These are phyloP conservation scores for Amblyraja radiata DNA, from an alignment of 2,797 vertebrate species.

Conservation along the genomic window DNA sequence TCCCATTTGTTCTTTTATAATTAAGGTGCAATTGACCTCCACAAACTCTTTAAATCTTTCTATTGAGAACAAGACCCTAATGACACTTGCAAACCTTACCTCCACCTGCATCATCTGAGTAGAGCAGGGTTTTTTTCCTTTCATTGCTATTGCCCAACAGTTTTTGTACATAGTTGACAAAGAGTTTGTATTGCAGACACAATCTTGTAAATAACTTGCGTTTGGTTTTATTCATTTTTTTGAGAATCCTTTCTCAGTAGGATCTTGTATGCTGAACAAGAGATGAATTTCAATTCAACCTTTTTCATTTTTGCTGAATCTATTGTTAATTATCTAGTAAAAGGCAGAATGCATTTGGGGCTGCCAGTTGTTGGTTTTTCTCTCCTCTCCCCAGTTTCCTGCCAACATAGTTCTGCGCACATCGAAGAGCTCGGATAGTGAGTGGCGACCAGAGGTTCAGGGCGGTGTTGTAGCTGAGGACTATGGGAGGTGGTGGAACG, in stretches of 20 bases:
- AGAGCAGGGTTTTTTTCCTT: too few relatives aligned
- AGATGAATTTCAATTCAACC: neutral
- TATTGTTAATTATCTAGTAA: neutral
- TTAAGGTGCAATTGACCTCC: neutral
- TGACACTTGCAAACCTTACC: too few relatives aligned
- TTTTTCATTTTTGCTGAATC: neutral
- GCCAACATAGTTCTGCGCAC: neutral
- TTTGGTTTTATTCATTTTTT: neutral
- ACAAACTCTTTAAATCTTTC: neutral
- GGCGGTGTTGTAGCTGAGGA: neutral
- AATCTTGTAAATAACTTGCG: neutral
- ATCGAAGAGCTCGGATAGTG: too few relatives aligned
- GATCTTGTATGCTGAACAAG: neutral
- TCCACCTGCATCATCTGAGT: too few relatives aligned
- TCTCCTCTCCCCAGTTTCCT: neutral
- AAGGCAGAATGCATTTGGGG: neutral
- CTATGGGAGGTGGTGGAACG: neutral
- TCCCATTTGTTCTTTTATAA: neutral
- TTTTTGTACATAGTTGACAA: neutral
- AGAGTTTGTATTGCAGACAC: neutral
- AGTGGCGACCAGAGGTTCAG: neutral
- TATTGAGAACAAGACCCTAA: too few relatives aligned
- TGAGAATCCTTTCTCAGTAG: neutral
- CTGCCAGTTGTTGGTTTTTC: neutral
- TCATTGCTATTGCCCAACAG: too few relatives aligned